Evolutionary conservation across 2,888 invertebrate genomes (phyloP).

Genomic region (Drosophila maculinotata): DNA sequence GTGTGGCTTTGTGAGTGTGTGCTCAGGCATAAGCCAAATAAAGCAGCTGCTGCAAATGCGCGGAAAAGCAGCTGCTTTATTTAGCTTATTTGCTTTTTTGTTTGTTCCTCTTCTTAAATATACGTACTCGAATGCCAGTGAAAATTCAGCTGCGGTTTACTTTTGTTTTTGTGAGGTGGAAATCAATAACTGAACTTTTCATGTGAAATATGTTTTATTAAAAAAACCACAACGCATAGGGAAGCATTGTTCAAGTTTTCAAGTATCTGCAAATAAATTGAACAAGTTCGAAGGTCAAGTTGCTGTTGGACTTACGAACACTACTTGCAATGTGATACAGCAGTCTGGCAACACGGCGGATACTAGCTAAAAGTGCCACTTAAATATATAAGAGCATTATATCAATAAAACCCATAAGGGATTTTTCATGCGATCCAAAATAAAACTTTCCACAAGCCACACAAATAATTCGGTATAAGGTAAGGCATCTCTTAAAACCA

Average conservation of each 20-base stretch:
- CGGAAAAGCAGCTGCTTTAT: slow-evolving; percentile 11
- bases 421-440: too few relatives aligned
- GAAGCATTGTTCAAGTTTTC: slow-evolving; percentile 17
- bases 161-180: background rate
- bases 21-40: slow-evolving; percentile 11
- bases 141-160: background rate
- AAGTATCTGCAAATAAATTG: slow-evolving; percentile 9
- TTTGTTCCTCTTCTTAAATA: background rate
- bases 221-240: slow-evolving; percentile 2
- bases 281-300: slow-evolving; percentile 9
- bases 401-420: too few relatives aligned
- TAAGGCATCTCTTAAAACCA: too few relatives aligned
- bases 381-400: background rate
- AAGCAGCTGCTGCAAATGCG: slow-evolving; percentile 11
- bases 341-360: background rate
- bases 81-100: slow-evolving; percentile 1
- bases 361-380: background rate
- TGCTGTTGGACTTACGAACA: background rate
- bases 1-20: background rate
- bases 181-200: slow-evolving; percentile 37
- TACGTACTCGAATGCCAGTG: background rate
- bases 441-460: too few relatives aligned
- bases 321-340: background rate
- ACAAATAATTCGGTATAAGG: too few relatives aligned
- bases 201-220: slow-evolving; percentile 16